These are phyloP conservation scores for Aphelenchoides fujianensis DNA, from an alignment of 1,140 invertebrate genomes.

Conservation along the genomic window DNA sequence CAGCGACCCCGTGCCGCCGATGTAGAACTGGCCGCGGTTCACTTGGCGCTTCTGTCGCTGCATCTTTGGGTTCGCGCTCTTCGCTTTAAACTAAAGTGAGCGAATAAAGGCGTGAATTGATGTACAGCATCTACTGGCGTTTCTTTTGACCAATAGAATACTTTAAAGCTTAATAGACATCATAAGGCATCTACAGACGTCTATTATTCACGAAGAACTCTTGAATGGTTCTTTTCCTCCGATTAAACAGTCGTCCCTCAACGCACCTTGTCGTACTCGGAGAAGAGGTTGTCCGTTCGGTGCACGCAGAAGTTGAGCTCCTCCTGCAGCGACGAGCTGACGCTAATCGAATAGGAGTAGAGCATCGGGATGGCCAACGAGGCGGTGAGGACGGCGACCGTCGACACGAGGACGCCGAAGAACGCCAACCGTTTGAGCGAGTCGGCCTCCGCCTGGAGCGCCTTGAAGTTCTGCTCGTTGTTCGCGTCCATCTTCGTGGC, in stretches of 20 bases:
- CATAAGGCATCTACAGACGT: background rate
- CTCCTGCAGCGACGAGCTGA: constrained; percentile 46
- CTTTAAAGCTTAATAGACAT: background rate
- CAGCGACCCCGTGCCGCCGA: background rate
- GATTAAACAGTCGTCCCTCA: background rate
- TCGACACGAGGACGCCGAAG: constrained; percentile 46
- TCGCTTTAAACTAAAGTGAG: constrained; percentile 1
- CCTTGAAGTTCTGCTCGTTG: constrained; percentile 5
- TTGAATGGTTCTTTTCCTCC: background rate
- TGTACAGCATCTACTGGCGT: background rate
- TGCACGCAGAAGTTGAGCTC: constrained; percentile 55
- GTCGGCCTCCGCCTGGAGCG: constrained; percentile 35
- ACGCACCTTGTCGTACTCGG: constrained; percentile 33
- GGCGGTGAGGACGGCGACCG: constrained; percentile 48
- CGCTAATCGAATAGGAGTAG: constrained; percentile 54
- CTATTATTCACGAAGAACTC: background rate
- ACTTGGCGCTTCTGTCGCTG: constrained; percentile 2
- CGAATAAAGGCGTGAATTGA: background rate
- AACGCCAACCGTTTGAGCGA: constrained; percentile 44
- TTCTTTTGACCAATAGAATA: background rate
- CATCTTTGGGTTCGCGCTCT: background rate
- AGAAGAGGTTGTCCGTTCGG: constrained; percentile 41
- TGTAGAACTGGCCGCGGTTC: background rate
- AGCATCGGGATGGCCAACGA: constrained; percentile 51
- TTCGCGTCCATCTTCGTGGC: background rate